phyloP scores from a whole-genome alignment of 1,140 invertebrate genomes.

The Penaeus japonicus region DNA sequence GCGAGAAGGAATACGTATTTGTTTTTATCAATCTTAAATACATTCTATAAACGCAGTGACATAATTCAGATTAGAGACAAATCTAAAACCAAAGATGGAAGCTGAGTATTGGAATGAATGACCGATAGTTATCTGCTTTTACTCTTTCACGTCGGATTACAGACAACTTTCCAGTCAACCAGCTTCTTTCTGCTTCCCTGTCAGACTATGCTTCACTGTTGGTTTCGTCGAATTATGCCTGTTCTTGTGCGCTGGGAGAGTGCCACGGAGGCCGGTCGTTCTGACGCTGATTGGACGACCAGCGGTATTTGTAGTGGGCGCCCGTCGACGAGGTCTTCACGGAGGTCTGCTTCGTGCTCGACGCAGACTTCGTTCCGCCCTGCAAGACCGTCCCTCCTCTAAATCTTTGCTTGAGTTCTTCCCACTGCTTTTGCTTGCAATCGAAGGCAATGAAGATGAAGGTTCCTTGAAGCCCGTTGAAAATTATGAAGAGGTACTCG shows the following conservation, averaged over 20 bases:
- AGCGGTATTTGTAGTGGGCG: conserved; percentile 7
- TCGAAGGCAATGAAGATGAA: conserved; percentile 78
- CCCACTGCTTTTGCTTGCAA: conserved; percentile 73
- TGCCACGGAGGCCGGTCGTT: background rate
- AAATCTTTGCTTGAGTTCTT: conserved; percentile 66
- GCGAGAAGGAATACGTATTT: background rate
- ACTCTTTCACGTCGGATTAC: no score
- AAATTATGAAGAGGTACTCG: conserved; percentile 66
- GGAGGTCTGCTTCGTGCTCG: background rate
- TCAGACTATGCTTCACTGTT: background rate
- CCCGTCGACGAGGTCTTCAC: background rate
- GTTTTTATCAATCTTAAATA: background rate
- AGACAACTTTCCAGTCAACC: no score
- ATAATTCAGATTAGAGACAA: background rate
- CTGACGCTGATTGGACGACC: background rate
- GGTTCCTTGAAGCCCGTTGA: conserved; percentile 68
- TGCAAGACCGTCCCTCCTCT: background rate
- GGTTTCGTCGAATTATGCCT: background rate
- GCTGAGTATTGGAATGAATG: no score
- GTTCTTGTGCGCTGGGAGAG: background rate
- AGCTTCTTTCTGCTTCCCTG: no score
- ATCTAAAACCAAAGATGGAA: background rate
- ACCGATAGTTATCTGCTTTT: no score
- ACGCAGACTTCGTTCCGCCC: background rate
- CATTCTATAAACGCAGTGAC: background rate